A percentile compares a stretch with the other conserved stretches of the same genome.
Conservation (phyloP, 2,113 vertebrate species). For the Nibea albiflora region DNA sequence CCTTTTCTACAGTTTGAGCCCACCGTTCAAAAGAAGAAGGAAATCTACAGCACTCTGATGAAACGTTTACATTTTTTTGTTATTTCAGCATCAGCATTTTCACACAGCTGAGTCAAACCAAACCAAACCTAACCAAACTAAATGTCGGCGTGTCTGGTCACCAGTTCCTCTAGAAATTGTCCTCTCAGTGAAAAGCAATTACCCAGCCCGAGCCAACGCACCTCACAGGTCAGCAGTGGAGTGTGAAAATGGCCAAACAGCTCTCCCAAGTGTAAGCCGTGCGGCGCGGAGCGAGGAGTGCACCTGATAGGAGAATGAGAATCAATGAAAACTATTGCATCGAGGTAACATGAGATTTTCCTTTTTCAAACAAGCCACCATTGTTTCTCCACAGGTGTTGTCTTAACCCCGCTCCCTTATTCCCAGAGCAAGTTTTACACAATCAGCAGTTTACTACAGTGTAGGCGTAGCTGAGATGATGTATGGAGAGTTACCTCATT, state of each 20-base stretch:
- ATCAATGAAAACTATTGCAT: constrained; percentile 23
- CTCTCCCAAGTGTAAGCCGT: constrained; percentile 20
- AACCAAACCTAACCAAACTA: constrained; percentile 17
- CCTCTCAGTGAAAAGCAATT: constrained; percentile 57
- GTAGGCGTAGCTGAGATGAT: constrained; percentile 40
- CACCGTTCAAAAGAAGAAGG: not conserved
- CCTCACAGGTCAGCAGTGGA: constrained; percentile 46
- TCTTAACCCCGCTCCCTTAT: constrained; percentile 49
- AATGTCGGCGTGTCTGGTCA: constrained; percentile 18
- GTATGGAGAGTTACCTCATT: constrained; percentile 56
- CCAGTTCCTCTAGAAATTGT: constrained; percentile 23
- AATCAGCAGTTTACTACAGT: constrained; percentile 63
- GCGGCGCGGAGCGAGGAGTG: constrained; percentile 9
- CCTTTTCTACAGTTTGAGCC: not conserved
- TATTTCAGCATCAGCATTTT: not conserved
- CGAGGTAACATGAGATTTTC: constrained; percentile 13
- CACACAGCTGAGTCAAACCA: constrained; percentile 23
- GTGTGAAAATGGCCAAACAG: constrained; percentile 40
- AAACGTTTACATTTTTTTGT: not conserved
- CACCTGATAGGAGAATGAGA: constrained; percentile 27
- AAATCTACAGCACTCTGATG: not conserved
- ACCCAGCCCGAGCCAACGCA: constrained; percentile 26
- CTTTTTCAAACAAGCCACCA: constrained; percentile 35
- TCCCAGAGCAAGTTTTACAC: constrained; percentile 49
- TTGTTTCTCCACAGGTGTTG: constrained; percentile 71